A percentile compares a stretch with the other conserved stretches of the same genome.
phyloP scores from a whole-genome alignment of 1,140 invertebrate genomes.

The Oryctes rhinoceros region DNA sequence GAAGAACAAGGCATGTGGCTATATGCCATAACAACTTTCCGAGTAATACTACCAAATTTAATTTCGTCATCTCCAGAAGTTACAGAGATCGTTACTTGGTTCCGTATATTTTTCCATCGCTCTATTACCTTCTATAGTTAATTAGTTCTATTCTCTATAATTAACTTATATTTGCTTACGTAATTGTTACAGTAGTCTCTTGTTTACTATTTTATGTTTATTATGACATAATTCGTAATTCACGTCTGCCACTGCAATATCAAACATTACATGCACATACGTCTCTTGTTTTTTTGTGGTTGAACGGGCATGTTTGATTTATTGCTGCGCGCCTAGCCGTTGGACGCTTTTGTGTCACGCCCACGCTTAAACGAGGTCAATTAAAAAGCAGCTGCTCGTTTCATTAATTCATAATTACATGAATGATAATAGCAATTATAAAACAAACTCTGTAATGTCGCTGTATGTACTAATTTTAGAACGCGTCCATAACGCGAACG shows the following conservation, averaged over 20 bases:
- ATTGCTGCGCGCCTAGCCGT: not conserved
- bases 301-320: not conserved
- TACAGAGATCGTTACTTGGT: no score
- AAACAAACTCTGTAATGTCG: constrained; percentile 7
- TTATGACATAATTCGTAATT: not conserved
- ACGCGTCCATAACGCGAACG: not conserved
- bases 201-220: not conserved
- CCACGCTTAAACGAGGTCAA: constrained; percentile 21
- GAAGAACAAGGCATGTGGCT: no score
- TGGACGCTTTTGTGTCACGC: not conserved
- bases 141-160: no score
- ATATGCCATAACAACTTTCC: no score
- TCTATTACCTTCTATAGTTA: no score
- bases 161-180: no score
- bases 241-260: not conserved
- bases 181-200: not conserved
- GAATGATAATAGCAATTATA: not conserved
- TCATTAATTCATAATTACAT: constrained; percentile 32
- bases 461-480: constrained; percentile 17
- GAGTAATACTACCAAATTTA: no score
- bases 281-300: not conserved
- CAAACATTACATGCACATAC: not conserved
- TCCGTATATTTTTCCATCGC: no score
- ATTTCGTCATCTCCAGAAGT: no score
- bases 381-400: constrained; percentile 38